Conservation (phyloP, 2,113 vertebrate species). For the Ornithorhynchus anatinus region DNA sequence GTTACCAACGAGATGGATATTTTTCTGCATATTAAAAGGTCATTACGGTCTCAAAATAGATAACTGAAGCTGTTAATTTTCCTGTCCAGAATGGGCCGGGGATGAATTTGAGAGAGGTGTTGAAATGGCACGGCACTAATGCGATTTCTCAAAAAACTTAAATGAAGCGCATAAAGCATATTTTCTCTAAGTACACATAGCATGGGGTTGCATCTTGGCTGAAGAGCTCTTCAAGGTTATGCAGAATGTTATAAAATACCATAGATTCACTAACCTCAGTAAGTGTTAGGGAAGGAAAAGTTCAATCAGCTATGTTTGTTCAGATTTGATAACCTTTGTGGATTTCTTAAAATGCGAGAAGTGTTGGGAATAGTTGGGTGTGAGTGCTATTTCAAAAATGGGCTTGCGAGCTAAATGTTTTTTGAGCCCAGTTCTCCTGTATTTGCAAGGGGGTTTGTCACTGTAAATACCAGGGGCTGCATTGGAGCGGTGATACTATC, state of each 20-base stretch:
- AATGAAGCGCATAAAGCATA: constrained; percentile 71
- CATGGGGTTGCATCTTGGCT: constrained; percentile 61
- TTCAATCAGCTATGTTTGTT: constrained; percentile 37
- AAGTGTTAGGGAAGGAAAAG: constrained; percentile 36
- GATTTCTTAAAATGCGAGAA: constrained; percentile 23
- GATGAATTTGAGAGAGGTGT: constrained; percentile 60
- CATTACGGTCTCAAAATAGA: constrained; percentile 56
- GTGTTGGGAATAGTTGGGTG: constrained; percentile 26
- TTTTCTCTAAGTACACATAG: constrained; percentile 71
- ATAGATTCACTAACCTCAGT: constrained; percentile 43
- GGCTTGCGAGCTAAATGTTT: too few relatives aligned
- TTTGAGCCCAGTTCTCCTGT: too few relatives aligned
- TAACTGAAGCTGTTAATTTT: constrained; percentile 67
- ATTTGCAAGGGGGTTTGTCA: too few relatives aligned
- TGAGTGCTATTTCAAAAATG: constrained; percentile 8
- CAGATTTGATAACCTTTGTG: constrained; percentile 24
- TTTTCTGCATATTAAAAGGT: constrained; percentile 59
- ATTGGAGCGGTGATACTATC: too few relatives aligned
- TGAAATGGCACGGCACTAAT: constrained; percentile 71
- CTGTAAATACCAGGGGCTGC: too few relatives aligned
- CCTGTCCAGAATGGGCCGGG: constrained; percentile 58
- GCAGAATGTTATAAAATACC: constrained; percentile 68
- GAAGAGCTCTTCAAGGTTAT: constrained; percentile 69
- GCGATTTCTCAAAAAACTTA: constrained; percentile 76
- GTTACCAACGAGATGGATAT: constrained; percentile 44